These are phyloP conservation scores for Chrysoperla carnea DNA, from an alignment of 1,140 invertebrate genomes.

Conservation along the genomic window DNA sequence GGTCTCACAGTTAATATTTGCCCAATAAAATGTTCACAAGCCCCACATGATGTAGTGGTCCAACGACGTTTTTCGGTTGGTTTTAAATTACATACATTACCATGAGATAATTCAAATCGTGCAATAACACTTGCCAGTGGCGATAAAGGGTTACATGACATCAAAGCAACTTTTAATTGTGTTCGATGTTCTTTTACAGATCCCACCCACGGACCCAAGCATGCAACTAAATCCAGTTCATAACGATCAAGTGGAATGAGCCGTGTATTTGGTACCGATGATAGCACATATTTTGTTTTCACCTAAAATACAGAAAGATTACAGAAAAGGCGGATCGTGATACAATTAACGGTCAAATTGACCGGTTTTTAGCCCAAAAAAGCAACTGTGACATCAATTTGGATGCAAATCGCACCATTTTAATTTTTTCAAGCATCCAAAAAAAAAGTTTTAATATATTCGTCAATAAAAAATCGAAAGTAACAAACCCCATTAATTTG, in stretches of 20 bases:
- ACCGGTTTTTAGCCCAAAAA: too few species aligned
- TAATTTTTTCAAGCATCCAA: too few species aligned
- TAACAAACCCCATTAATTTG: too few species aligned
- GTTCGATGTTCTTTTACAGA: background rate
- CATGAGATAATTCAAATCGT: background rate
- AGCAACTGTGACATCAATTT: too few species aligned
- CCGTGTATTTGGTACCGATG: background rate
- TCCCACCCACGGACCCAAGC: background rate
- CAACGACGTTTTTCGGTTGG: background rate
- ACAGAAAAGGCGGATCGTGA: too few species aligned
- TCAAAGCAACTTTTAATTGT: background rate
- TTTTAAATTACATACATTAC: background rate
- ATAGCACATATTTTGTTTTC: background rate
- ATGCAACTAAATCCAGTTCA: background rate
- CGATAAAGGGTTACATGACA: background rate
- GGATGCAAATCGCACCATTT: too few species aligned
- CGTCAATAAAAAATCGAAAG: too few species aligned
- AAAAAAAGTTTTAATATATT: too few species aligned
- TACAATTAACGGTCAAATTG: too few species aligned
- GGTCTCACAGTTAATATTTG: background rate
- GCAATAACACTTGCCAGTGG: background rate
- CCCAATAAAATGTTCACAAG: background rate
- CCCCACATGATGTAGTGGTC: background rate
- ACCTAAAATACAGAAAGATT: too few species aligned
- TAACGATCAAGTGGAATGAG: background rate